Evolutionary conservation across 2,113 vertebrate genomes (phyloP), one percentile per base, ranked within the genome.

Genomic region (Chamaetylas fuelleborni): DNA sequence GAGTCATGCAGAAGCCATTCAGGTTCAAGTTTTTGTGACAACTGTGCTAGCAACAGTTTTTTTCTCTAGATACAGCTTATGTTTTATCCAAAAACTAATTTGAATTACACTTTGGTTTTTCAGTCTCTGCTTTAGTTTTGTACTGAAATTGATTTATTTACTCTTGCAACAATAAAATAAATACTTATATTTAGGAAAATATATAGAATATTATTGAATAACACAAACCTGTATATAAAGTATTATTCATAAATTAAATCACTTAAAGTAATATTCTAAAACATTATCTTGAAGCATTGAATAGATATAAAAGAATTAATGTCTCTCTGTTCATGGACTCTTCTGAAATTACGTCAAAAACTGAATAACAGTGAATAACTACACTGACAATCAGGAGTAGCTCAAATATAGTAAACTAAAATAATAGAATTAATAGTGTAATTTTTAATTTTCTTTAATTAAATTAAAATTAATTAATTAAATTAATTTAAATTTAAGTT

Each of bases 11-110:
- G 79, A 91, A 97, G 34, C 54, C 65, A 84, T 57, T 88, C 34
- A 53, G 15, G 72, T 94, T 96, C 79, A 88, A 86, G 40, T 61
- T 92, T 60, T 86, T 95, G 53, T 90, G 79, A 95, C 81, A 97
- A 80, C 57, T 92, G 34, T 90, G 31, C n/a, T 79, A 73, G 34
- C 33, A 92, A 76, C 4, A 51, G 2, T 36, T 38, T 84, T 84
- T 95, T 85, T 40, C 45, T 81, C 50, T 70, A 73, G 40, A 66
- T 77, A 66, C 23, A 70, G 17, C 23, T 9, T 36, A 12, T 22
- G 9, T 74, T 86, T 91, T 81, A 72, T 43, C 73, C 78, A 40
- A 91, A 95, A 88, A 48, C 64, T 50, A 50, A 47, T 83, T 61
- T 93, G 14, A 86, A 57, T 74, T 57, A 17, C 4, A 54, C 2